Evolutionary conservation across 2,113 vertebrate species (phyloP), one percentile per base, ranked within the genome.

Genomic region (Gobio gobio): DNA sequence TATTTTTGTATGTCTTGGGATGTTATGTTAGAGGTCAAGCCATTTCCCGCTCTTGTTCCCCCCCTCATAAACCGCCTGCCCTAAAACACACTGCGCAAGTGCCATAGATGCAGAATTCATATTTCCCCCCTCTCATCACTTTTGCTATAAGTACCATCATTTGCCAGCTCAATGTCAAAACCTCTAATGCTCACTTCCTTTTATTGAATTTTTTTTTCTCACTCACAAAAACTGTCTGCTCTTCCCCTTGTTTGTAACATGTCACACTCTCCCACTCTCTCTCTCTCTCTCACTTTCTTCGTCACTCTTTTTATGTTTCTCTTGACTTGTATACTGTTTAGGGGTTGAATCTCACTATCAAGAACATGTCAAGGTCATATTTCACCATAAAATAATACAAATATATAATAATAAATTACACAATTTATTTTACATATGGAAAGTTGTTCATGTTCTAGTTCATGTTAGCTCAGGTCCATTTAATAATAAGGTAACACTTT

Each of bases 1-100:
- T 79, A 45, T 22, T 79, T 79, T 79, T 79, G 77, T 36, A 61
- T 61, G 56, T 78, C 54, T 78, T 58, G 10, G 10, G 5, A 78
- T 59, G 33, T 59, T 22, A 61, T 61, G 77, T 79, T 36, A 79
- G 77, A 45, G 20, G 13, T 79, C 40, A 79, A 47, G 36, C 56
- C 36, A 80, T 80, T 80, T 79, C 40, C 43, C 36, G 10, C 16
- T 36, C 20, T 4, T 78, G 29, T 78, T 78, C 18, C 51, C 29
- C 29, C 10, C 40, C 29, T 58, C 4, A 78, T 36, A n/a, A 36
- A 20, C 58, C 3, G 70, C 70, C 22, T 47, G 40, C n/a, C 70
- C 13, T 74, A 0, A 74, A 49, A 47, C 72, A 49, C 43, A 3
- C 5, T 64, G 58, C 4, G 3, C 36, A 18, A 56, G 63, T 9